phyloP scores from a whole-genome alignment of 2,888 invertebrate species.

The Digitonthophagus gazella region DNA sequence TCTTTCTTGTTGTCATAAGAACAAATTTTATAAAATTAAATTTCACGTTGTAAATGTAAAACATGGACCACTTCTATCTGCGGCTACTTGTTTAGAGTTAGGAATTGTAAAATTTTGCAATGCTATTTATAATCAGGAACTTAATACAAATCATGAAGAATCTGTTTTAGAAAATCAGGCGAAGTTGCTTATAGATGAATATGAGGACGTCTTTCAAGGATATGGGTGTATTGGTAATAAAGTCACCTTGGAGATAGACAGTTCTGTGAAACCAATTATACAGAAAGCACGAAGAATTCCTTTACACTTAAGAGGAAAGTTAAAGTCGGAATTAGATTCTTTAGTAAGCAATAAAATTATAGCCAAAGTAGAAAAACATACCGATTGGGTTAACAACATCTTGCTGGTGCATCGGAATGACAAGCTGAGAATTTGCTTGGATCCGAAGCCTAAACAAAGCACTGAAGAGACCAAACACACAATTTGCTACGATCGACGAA shows the following conservation, averaged over 20 bases:
- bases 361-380: background rate
- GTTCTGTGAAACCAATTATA: constrained; percentile 19
- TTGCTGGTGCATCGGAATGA: background rate
- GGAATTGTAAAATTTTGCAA: constrained; percentile 7
- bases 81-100: background rate
- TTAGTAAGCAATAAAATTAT: background rate
- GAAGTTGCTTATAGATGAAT: background rate
- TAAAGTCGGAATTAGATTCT: background rate
- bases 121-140: background rate
- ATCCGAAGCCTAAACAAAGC: constrained; percentile 20
- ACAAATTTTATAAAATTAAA: background rate
- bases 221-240: constrained; percentile 9
- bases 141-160: background rate
- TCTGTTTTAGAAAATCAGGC: background rate
- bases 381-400: background rate
- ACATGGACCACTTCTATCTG: background rate
- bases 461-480: constrained; percentile 15
- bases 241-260: constrained; percentile 23
- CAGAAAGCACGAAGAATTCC: constrained; percentile 12
- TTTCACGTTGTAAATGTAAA: constrained; percentile 1
- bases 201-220: background rate
- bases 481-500: constrained; percentile 19
- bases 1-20: background rate
- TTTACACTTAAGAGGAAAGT: background rate
- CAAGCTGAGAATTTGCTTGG: constrained; percentile 17